Evolutionary conservation across 2,888 invertebrate genomes (phyloP), one percentile per base, ranked within the genome.

Genomic region (Orthonychiurus folsomi): DNA sequence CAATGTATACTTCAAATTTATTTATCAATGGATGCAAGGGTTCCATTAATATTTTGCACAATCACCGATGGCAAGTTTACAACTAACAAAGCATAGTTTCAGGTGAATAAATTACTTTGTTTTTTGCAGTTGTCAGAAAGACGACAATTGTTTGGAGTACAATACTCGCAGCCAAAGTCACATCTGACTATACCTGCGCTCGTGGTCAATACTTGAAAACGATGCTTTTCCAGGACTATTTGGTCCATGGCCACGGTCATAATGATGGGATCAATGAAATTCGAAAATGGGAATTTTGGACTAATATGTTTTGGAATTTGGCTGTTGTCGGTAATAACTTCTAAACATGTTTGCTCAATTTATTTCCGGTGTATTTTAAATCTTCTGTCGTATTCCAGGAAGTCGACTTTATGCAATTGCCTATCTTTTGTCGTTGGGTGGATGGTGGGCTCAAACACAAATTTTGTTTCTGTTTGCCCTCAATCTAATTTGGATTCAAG

Each of bases 1-100:
- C 59, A 59, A 59, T 37, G 48, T 20, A 27, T 59, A 5, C 50
- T 59, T 48, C 59, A 59, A 59, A 50, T 59, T n/a, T 59, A 37
- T 20, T 28, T 59, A n/a, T 48, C 50, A 3, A 15, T 59, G 24
- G 59, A 59, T 48, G 3, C 23, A n/a, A 50, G 50, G 20, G n/a
- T 59, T 15, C 59, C 59, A 24, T 25, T 59, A 12, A 48, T 27
- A 59, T 59, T 59, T 26, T 59, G 59, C 37, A 37, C 37, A 5
- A 23, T 50, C 2, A 50, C 59, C 50, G 59, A 59, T 50, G 5
- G 59, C 50, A 50, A 50, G 48, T 59, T 15, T 23, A 24, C 21
- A 3, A 28, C 37, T 12, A 28, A 20, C 21, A 53, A 12, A 53
- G 12, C 53, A 20, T 20, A 57, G 3, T 53, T 53, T 15, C 21